A percentile compares a stretch with the other conserved stretches of the same genome.
Conservation (phyloP, 2,888 invertebrate genomes). For the Marasmarcha lunaedactyla region DNA sequence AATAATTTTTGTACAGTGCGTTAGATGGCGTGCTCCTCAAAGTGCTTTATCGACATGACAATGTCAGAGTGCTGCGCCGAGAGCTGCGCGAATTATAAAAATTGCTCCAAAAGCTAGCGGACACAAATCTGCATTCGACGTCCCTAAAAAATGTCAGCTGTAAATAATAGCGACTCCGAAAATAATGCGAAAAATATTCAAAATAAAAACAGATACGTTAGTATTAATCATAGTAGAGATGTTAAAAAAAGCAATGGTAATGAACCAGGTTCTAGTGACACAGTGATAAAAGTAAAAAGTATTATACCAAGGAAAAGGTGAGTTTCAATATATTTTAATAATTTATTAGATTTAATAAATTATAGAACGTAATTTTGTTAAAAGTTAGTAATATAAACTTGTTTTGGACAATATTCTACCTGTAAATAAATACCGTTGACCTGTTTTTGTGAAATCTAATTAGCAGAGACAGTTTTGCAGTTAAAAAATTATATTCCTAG, state of each 20-base stretch:
- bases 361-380: too few relatives aligned
- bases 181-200: conserved; percentile 21
- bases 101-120: conserved; percentile 52
- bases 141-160: conserved; percentile 51
- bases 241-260: conserved; percentile 12
- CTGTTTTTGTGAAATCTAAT: too few relatives aligned
- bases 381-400: too few relatives aligned
- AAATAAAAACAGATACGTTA: conserved; percentile 35
- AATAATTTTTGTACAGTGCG: too few relatives aligned
- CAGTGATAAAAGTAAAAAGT: conserved; percentile 60
- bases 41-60: too few relatives aligned
- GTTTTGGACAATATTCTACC: too few relatives aligned
- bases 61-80: conserved; percentile 54
- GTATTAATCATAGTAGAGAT: conserved; percentile 27
- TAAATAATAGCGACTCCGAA: neutral
- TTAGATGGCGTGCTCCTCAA: too few relatives aligned
- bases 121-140: conserved; percentile 63
- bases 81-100: conserved; percentile 65
- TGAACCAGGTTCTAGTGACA: conserved; percentile 18
- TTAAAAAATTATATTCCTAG: too few relatives aligned
- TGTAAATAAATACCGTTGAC: too few relatives aligned
- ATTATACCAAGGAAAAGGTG: conserved; percentile 57
- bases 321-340: conserved; percentile 26
- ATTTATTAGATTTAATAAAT: conserved; percentile 4
- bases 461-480: too few relatives aligned